These are phyloP conservation scores for Ophion obscuratus DNA, from an alignment of 2,888 invertebrate genomes.

Conservation along the genomic window DNA sequence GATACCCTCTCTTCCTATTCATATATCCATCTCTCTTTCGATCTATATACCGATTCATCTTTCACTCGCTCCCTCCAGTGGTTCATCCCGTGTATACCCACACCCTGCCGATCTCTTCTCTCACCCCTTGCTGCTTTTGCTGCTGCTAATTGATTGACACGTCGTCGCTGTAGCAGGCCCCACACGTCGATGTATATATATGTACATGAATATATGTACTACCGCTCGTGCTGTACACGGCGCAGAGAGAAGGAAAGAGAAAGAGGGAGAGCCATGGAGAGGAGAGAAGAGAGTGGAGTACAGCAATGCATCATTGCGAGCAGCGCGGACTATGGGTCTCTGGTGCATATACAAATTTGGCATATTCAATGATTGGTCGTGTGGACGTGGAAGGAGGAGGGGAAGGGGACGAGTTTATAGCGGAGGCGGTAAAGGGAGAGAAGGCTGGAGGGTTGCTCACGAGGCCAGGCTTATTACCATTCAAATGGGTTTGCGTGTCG, in stretches of 20 bases:
- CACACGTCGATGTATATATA: constrained; percentile 39
- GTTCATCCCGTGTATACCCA: constrained; percentile 15
- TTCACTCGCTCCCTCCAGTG: constrained; percentile 30
- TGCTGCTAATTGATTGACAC: constrained; percentile 67
- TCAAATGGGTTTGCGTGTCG: constrained; percentile 70
- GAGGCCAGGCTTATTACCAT: constrained; percentile 69
- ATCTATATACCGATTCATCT: constrained; percentile 21
- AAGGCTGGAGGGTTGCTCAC: constrained; percentile 40
- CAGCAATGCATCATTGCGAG: constrained; percentile 50
- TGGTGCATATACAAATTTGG: constrained; percentile 79
- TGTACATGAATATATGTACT: constrained; percentile 2
- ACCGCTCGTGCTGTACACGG: constrained; percentile 29
- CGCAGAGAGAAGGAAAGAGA: constrained; percentile 49
- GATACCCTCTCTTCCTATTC: too few relatives aligned
- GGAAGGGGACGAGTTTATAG: constrained; percentile 11
- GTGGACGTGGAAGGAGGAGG: constrained; percentile 45
- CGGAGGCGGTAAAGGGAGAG: constrained; percentile 28
- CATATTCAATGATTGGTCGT: constrained; percentile 78
- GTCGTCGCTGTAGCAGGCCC: constrained; percentile 49
- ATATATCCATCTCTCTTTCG: background rate
- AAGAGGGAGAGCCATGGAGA: too few relatives aligned
- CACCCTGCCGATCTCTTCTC: constrained; percentile 19
- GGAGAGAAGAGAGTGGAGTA: constrained; percentile 13
- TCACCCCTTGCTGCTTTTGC: constrained; percentile 60
- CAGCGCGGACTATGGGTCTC: constrained; percentile 62